phyloP scores from a whole-genome alignment of 2,113 vertebrate genomes.

The Eretmochelys imbricata region DNA sequence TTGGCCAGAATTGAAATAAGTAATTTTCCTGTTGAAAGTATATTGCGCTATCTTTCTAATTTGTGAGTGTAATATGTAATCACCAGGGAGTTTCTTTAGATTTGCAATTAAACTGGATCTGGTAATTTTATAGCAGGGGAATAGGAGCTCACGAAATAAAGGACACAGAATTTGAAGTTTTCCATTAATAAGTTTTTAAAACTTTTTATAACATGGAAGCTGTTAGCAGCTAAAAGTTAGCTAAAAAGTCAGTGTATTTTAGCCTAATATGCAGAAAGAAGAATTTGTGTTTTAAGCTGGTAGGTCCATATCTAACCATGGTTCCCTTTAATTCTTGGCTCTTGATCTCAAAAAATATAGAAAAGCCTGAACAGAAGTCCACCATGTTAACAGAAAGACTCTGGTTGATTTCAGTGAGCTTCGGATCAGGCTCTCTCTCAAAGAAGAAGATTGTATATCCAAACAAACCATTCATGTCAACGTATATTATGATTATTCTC shows the following conservation, averaged over 20 bases:
- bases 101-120: conserved; percentile 77
- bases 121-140: conserved; percentile 69
- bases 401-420: neutral
- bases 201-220: conserved; percentile 7
- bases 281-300: conserved; percentile 18
- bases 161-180: conserved; percentile 44
- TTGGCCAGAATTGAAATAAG: conserved; percentile 81
- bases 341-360: neutral
- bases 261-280: conserved; percentile 36
- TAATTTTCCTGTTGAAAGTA: conserved; percentile 78
- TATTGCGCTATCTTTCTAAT: conserved; percentile 73
- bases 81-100: conserved; percentile 76
- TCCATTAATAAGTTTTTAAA: conserved; percentile 55
- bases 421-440: neutral
- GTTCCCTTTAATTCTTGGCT: neutral
- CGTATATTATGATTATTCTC: neutral
- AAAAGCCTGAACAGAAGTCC: neutral
- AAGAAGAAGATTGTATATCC: neutral
- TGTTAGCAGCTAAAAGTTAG: conserved; percentile 51
- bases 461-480: neutral
- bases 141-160: conserved; percentile 55
- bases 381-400: neutral
- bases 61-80: conserved; percentile 79
- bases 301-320: conserved; percentile 3
- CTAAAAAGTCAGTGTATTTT: conserved; percentile 37